Evolutionary conservation across 1,140 invertebrate species (phyloP).

Genomic region (Ceratina calcarata): DNA sequence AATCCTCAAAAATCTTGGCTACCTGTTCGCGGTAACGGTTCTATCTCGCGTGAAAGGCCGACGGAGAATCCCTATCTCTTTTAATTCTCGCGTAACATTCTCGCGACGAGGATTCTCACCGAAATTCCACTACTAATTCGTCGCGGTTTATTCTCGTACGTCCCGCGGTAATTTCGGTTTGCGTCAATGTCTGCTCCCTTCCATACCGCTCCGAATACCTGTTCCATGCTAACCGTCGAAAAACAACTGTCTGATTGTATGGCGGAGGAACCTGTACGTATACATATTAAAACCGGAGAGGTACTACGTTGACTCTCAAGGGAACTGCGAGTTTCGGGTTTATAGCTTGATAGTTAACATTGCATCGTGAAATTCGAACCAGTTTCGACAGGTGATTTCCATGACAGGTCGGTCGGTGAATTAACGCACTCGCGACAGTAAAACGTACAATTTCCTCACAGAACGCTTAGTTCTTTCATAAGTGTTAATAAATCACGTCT

Average conservation of each 20-base stretch:
- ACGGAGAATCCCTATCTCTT: constrained; percentile 30
- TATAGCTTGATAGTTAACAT: constrained; percentile 40
- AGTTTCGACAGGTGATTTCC: constrained; percentile 29
- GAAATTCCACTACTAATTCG: not conserved
- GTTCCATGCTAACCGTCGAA: constrained; percentile 52
- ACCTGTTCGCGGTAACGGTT: constrained; percentile 36
- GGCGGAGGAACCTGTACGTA: constrained; percentile 36
- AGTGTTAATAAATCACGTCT: too few species aligned
- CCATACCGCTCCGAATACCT: constrained; percentile 55
- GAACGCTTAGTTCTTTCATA: too few species aligned
- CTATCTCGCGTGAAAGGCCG: constrained; percentile 26
- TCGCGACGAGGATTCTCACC: too few species aligned
- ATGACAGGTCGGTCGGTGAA: constrained; percentile 14
- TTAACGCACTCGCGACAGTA: too few species aligned
- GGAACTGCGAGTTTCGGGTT: constrained; percentile 62
- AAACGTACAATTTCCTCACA: too few species aligned
- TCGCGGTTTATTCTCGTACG: constrained; percentile 37
- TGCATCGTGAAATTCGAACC: constrained; percentile 53
- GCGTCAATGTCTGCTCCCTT: constrained; percentile 21
- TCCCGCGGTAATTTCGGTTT: constrained; percentile 3
- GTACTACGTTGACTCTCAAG: constrained; percentile 54
- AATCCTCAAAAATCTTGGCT: constrained; percentile 13
- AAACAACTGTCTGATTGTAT: constrained; percentile 56
- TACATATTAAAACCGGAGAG: constrained; percentile 17
- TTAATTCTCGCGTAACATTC: constrained; percentile 23